A percentile compares a stretch with the other conserved stretches of the same genome.
phyloP scores from a whole-genome alignment of 2,797 vertebrate genomes.

The Valencia hispanica region DNA sequence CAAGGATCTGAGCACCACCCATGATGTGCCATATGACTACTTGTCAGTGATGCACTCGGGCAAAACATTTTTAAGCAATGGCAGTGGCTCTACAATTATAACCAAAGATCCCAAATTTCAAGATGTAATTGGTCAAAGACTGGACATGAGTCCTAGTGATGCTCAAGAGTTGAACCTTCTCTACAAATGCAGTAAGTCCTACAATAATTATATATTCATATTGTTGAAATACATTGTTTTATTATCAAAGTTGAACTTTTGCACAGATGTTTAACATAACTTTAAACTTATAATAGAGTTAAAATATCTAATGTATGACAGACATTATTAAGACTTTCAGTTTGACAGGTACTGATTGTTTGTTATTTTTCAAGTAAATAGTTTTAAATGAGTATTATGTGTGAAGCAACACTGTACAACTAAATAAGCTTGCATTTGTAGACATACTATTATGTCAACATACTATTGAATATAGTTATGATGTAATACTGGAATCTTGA shows the following conservation, averaged over 20 bases:
- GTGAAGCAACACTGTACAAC: too few relatives aligned
- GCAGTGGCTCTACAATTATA: slow-evolving; percentile 82
- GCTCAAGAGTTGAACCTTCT: slow-evolving; percentile 67
- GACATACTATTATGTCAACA: too few relatives aligned
- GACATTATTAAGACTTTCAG: neutral
- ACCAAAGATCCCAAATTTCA: slow-evolving; percentile 82
- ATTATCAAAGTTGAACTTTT: neutral
- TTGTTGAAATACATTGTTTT: neutral
- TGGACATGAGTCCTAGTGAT: slow-evolving; percentile 76
- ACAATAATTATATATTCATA: neutral
- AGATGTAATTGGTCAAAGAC: slow-evolving; percentile 85
- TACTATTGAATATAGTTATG: neutral
- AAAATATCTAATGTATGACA: neutral
- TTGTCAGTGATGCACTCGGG: slow-evolving; percentile 84
- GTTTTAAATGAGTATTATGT: neutral
- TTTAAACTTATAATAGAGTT: neutral
- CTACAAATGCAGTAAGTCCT: slow-evolving; percentile 87
- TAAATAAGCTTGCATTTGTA: too few relatives aligned
- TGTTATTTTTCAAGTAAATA: neutral
- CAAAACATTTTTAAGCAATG: slow-evolving; percentile 77
- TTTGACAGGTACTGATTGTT: neutral
- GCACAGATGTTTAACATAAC: neutral
- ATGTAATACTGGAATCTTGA: neutral
- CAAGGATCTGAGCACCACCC: slow-evolving; percentile 13
- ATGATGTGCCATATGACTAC: slow-evolving; percentile 70